A percentile compares a stretch with the other conserved stretches of the same genome.
phyloP scores from a whole-genome alignment of 2,113 vertebrate genomes.

The Podilymbus podiceps region DNA sequence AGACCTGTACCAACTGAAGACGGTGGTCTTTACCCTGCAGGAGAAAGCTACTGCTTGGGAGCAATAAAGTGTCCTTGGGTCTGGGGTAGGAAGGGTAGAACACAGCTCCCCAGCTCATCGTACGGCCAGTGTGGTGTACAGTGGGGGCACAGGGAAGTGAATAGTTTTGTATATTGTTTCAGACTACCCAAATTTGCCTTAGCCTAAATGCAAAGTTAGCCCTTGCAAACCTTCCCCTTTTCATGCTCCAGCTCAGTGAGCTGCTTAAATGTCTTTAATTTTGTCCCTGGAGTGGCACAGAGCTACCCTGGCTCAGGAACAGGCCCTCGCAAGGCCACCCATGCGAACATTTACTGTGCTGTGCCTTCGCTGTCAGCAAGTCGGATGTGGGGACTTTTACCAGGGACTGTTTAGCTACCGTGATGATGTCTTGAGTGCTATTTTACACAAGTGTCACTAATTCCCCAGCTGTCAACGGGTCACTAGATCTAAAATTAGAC shows the following conservation, averaged over 20 bases:
- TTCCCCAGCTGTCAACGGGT: constrained; percentile 26
- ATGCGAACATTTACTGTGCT: background rate
- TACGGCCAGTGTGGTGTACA: background rate
- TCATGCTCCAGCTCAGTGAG: background rate
- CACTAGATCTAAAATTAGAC: constrained; percentile 37
- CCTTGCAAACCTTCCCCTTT: background rate
- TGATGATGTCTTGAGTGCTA: background rate
- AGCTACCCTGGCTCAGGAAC: background rate
- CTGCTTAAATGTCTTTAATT: background rate
- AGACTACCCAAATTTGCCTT: background rate
- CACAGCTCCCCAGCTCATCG: background rate
- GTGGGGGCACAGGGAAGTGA: background rate
- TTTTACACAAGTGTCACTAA: background rate
- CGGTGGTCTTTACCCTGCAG: rapidly evolving
- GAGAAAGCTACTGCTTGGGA: background rate
- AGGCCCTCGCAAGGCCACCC: background rate
- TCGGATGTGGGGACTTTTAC: rapidly evolving
- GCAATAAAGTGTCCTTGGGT: background rate
- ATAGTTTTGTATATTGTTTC: background rate
- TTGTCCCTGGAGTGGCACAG: background rate
- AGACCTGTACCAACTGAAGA: background rate
- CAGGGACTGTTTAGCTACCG: background rate
- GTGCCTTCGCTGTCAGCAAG: background rate
- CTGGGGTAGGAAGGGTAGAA: background rate
- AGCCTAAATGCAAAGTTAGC: background rate